A percentile compares a stretch with the other conserved stretches of the same genome.
phyloP scores from a whole-genome alignment of 2,113 vertebrate genomes.

The Varanus komodoensis region DNA sequence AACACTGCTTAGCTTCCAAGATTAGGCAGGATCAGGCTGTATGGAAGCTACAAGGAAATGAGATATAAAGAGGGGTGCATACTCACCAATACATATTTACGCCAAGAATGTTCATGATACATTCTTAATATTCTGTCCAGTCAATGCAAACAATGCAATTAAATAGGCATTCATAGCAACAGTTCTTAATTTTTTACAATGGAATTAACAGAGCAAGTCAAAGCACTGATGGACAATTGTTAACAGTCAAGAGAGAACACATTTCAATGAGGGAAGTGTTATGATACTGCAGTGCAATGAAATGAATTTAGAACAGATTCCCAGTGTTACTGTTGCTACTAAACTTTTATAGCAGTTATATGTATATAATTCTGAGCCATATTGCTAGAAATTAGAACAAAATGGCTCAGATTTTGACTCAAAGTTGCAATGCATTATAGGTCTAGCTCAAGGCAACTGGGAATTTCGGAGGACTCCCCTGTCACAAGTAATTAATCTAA shows the following conservation, averaged over 20 bases:
- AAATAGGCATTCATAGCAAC: slow-evolving; percentile 52
- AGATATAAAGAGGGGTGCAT: background rate
- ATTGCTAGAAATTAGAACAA: background rate
- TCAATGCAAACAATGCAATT: slow-evolving; percentile 45
- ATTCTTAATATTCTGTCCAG: slow-evolving; percentile 46
- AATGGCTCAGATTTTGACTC: background rate
- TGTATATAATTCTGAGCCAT: background rate
- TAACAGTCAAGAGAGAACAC: slow-evolving; percentile 40
- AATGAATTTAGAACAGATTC: slow-evolving; percentile 11
- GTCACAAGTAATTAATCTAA: background rate
- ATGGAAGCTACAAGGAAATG: background rate
- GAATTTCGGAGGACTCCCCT: too few species aligned
- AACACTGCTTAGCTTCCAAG: too few species aligned
- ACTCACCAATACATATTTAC: slow-evolving; percentile 34
- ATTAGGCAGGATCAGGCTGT: too few species aligned
- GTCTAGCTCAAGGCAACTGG: background rate
- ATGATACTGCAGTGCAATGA: slow-evolving; percentile 28
- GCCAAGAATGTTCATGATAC: slow-evolving; percentile 51
- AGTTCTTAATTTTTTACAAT: slow-evolving; percentile 47
- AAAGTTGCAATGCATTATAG: background rate
- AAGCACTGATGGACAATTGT: slow-evolving; percentile 25
- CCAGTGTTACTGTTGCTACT: slow-evolving; percentile 21
- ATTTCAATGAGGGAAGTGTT: slow-evolving; percentile 38
- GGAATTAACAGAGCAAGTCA: slow-evolving; percentile 35
- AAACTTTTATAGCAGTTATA: background rate